phyloP scores from a whole-genome alignment of 1,140 invertebrate genomes.

The Littorina saxatilis region DNA sequence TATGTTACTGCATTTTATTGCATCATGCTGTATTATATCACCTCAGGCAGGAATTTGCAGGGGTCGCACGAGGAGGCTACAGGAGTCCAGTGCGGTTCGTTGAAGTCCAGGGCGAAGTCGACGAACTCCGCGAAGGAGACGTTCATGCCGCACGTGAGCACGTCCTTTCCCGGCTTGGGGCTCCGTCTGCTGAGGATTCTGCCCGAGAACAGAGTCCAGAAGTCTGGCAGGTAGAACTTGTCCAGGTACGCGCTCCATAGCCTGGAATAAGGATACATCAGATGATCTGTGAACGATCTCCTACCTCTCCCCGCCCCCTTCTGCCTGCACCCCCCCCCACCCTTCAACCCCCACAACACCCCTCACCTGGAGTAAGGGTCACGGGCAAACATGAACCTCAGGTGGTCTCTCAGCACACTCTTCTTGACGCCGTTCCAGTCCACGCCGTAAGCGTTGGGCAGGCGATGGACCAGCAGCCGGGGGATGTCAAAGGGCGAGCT shows the following conservation, averaged over 20 bases:
- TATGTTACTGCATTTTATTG: too few relatives aligned
- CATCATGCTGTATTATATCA: too few relatives aligned
- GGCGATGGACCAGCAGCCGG: slow-evolving; percentile 19
- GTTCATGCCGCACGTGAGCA: background rate
- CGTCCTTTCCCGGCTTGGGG: background rate
- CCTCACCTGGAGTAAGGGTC: slow-evolving; percentile 33
- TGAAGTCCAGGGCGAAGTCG: background rate
- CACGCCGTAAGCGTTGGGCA: background rate
- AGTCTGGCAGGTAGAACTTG: slow-evolving; percentile 43
- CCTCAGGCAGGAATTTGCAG: background rate
- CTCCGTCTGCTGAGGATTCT: background rate
- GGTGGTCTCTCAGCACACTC: background rate
- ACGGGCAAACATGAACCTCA: slow-evolving; percentile 35
- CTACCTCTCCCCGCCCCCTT: too few relatives aligned
- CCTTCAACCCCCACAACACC: background rate
- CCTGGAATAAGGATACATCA: slow-evolving; percentile 18
- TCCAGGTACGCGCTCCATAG: slow-evolving; percentile 45
- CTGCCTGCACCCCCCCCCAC: too few relatives aligned
- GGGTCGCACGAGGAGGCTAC: slow-evolving; percentile 1
- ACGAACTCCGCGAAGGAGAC: slow-evolving; percentile 6
- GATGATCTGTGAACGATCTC: too few relatives aligned
- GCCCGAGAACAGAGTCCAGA: slow-evolving; percentile 10
- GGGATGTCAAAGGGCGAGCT: slow-evolving; percentile 38
- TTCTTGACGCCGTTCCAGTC: background rate
- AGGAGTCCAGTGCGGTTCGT: slow-evolving; percentile 19